A percentile compares a stretch with the other conserved stretches of the same genome.
Evolutionary conservation across 2,888 invertebrate genomes (phyloP).

Genomic region (Lasioglossum lativentre): DNA sequence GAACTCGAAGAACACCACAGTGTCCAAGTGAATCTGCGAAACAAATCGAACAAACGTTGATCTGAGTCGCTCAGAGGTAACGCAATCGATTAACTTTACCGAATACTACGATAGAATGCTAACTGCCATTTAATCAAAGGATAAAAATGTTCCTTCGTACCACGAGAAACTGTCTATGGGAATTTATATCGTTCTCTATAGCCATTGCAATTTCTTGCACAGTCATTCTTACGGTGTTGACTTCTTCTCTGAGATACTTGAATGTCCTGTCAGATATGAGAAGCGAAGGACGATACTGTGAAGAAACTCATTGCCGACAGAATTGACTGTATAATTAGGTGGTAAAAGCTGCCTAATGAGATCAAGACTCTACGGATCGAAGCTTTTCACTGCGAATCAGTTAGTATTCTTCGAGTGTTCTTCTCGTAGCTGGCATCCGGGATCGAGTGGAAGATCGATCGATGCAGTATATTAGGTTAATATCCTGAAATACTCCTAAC

Average conservation of each 20-base stretch:
- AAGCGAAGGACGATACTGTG: background rate
- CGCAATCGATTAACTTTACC: background rate
- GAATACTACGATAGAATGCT: background rate
- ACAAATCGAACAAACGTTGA: background rate
- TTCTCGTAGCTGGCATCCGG: slow-evolving; percentile 51
- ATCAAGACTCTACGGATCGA: slow-evolving; percentile 4
- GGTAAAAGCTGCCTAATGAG: background rate
- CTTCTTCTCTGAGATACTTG: background rate
- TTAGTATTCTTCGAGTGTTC: slow-evolving; percentile 57
- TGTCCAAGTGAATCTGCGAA: background rate
- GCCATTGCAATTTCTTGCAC: background rate
- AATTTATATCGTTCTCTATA: background rate
- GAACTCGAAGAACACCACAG: background rate
- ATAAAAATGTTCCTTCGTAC: slow-evolving; percentile 33
- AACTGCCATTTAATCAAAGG: slow-evolving; percentile 28
- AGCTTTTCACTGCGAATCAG: slow-evolving; percentile 21
- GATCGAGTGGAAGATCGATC: slow-evolving; percentile 14
- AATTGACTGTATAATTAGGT: slow-evolving; percentile 1
- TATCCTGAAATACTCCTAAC: slow-evolving; percentile 30
- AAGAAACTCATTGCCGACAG: background rate
- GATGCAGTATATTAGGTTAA: slow-evolving; percentile 28
- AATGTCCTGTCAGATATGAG: background rate
- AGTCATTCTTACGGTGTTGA: background rate
- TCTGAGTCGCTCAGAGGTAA: background rate
- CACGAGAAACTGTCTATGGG: background rate